Evolutionary conservation across 2,797 vertebrate species (phyloP).

Genomic region (Lepilemur septentrionalis): DNA sequence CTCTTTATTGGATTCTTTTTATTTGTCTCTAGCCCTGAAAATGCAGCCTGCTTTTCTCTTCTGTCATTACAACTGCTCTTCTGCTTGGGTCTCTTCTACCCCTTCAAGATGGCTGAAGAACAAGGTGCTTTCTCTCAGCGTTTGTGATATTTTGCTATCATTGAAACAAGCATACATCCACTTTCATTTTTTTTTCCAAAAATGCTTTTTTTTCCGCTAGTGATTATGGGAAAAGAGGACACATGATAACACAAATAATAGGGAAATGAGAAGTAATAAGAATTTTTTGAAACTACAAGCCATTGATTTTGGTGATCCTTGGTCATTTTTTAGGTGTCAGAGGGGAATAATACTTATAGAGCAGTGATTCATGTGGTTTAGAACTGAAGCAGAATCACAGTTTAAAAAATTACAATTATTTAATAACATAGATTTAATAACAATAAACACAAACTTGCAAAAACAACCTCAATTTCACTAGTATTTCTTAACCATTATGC

Average conservation of each 20-base stretch:
- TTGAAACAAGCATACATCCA: neutral
- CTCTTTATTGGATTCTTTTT: neutral
- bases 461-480: neutral
- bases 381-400: neutral
- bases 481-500: neutral
- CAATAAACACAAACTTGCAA: neutral
- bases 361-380: neutral
- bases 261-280: neutral
- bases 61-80: neutral
- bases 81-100: neutral
- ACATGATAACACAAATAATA: neutral
- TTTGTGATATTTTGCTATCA: neutral
- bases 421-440: neutral
- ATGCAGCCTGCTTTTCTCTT: neutral
- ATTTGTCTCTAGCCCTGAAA: neutral
- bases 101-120: neutral
- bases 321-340: neutral
- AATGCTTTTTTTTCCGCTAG: neutral
- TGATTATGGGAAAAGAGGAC: neutral
- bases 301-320: neutral
- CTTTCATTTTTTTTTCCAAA: neutral
- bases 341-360: neutral
- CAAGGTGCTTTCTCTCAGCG: neutral
- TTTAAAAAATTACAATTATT: neutral
- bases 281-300: neutral